Evolutionary conservation across 2,888 invertebrate species (phyloP).

Genomic region (Stomorhina lunata): DNA sequence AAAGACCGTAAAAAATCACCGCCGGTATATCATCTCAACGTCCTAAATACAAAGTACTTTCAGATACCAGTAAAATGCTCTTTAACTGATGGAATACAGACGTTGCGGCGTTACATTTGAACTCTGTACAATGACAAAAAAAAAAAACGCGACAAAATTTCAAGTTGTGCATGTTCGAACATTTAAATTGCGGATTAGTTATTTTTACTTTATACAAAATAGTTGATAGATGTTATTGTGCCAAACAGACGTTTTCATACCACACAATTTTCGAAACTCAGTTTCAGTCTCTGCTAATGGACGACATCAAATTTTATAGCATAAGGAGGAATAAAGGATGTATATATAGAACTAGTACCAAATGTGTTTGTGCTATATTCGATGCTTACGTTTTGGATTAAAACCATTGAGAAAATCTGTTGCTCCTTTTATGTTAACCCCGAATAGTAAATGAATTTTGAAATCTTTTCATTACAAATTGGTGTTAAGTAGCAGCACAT

Average conservation of each 20-base stretch:
- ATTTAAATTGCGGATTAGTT: conserved; percentile 78
- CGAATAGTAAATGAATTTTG: not conserved
- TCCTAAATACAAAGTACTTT: not conserved
- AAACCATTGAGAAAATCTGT: conserved; percentile 79
- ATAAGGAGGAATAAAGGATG: not conserved
- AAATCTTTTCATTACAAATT: conserved; percentile 24
- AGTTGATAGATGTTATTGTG: conserved; percentile 24
- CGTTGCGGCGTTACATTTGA: conserved; percentile 39
- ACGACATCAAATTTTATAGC: too few relatives aligned
- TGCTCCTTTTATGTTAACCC: conserved; percentile 69
- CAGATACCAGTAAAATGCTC: not conserved
- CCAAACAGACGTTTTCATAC: conserved; percentile 4
- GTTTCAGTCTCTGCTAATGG: too few relatives aligned
- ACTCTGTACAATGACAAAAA: conserved; percentile 19
- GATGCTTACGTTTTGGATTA: conserved; percentile 71
- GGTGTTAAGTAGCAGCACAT: too few relatives aligned
- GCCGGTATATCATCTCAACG: conserved; percentile 15
- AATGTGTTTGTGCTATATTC: too few relatives aligned
- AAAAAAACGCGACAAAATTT: conserved; percentile 53
- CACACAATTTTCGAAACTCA: not conserved
- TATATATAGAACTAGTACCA: too few relatives aligned
- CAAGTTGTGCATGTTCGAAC: conserved; percentile 74
- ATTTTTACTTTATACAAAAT: conserved; percentile 52
- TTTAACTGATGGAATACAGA: not conserved
- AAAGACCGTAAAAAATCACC: conserved; percentile 40